Evolutionary conservation across 2,113 vertebrate genomes (phyloP).

Genomic region (Sinocyclocheilus anophthalmus): DNA sequence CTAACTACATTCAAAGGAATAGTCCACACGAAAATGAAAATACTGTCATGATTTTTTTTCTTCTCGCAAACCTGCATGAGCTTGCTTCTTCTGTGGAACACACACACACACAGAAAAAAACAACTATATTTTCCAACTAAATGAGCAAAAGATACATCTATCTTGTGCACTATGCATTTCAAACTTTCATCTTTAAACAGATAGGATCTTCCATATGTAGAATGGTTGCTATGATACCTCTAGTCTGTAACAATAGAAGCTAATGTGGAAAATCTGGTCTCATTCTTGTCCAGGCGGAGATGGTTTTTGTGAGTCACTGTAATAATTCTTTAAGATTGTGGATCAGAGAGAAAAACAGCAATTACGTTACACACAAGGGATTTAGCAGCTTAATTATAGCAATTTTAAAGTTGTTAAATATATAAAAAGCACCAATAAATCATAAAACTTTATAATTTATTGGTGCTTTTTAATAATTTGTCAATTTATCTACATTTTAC

Average conservation of each 20-base stretch:
- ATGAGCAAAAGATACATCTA: neutral
- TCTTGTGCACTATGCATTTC: neutral
- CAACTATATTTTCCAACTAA: neutral
- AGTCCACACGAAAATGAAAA: neutral
- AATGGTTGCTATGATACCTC: neutral
- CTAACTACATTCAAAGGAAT: neutral
- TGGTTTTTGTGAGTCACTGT: constrained; percentile 7
- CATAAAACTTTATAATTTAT: too few relatives aligned
- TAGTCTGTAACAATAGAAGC: neutral
- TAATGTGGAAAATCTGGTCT: constrained; percentile 4
- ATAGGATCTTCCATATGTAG: neutral
- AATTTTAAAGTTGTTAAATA: neutral
- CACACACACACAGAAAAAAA: too few relatives aligned
- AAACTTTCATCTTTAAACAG: neutral
- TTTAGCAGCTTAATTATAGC: neutral
- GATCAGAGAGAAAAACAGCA: neutral
- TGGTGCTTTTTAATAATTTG: too few relatives aligned
- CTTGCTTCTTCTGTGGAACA: neutral
- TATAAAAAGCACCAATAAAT: neutral
- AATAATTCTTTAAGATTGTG: neutral
- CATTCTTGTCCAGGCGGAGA: neutral
- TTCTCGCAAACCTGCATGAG: neutral
- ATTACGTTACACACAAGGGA: neutral
- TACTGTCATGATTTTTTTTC: neutral
- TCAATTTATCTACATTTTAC: too few relatives aligned